phyloP scores from a whole-genome alignment of 2,113 vertebrate genomes.

The Notechis scutatus region DNA sequence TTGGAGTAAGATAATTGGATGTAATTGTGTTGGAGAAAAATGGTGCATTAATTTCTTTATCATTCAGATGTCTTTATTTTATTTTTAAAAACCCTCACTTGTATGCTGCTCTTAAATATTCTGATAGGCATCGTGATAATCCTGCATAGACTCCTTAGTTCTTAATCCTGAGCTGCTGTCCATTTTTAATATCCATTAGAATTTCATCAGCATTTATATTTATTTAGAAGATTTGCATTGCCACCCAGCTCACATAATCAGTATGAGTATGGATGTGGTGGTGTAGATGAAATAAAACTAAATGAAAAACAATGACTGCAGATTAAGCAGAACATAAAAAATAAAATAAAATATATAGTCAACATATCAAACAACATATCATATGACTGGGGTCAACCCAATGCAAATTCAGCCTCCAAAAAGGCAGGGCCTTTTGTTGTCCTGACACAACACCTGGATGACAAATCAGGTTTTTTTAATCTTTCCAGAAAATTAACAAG shows the following conservation, averaged over 20 bases:
- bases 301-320: neutral
- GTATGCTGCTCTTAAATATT: conserved; percentile 57
- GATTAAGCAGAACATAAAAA: neutral
- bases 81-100: conserved; percentile 36
- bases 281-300: neutral
- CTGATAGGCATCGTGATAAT: conserved; percentile 46
- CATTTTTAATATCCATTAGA: conserved; percentile 29
- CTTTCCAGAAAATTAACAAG: neutral
- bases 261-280: too few species aligned
- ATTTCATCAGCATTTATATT: conserved; percentile 19
- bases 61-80: conserved; percentile 37
- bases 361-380: neutral
- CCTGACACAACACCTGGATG: neutral
- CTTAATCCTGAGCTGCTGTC: conserved; percentile 59
- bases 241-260: neutral
- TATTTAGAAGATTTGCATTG: neutral
- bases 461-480: neutral
- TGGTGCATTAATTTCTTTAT: conserved; percentile 33
- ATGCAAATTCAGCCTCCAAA: neutral
- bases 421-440: neutral
- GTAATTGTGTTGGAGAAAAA: conserved; percentile 22
- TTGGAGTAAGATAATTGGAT: conserved; percentile 3
- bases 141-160: conserved; percentile 56
- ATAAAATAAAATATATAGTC: neutral
- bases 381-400: neutral